A percentile compares a stretch with the other conserved stretches of the same genome.
Conservation (phyloP, 2,888 invertebrate genomes). For the Antheraea yamamai region DNA sequence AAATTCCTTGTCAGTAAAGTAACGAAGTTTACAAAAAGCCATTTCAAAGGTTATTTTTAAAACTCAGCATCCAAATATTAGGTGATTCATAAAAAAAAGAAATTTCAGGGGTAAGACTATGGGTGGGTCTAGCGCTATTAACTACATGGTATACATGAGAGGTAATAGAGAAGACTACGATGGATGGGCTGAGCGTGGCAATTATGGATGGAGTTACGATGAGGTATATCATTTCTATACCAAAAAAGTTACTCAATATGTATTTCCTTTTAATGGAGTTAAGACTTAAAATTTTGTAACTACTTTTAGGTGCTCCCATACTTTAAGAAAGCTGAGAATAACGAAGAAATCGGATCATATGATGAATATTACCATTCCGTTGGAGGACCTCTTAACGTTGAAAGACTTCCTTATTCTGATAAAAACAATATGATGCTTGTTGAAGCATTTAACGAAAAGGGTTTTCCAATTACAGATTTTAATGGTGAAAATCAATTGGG, state of each 20-base stretch:
- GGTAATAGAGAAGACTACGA: conserved; percentile 84
- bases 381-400: conserved; percentile 85
- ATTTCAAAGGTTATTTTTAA: background rate
- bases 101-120: conserved; percentile 81
- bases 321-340: conserved; percentile 86
- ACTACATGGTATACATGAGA: conserved; percentile 85
- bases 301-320: conserved; percentile 83
- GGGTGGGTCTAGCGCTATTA: conserved; percentile 86
- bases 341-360: conserved; percentile 77
- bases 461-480: conserved; percentile 81
- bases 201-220: conserved; percentile 83
- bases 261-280: background rate
- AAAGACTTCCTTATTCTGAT: conserved; percentile 85
- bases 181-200: conserved; percentile 84
- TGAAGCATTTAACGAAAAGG: conserved; percentile 83
- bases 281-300: background rate
- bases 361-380: conserved; percentile 81
- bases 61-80: background rate
- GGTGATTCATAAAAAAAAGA: background rate
- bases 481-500: conserved; percentile 83
- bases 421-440: conserved; percentile 80
- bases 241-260: background rate
- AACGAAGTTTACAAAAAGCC: background rate
- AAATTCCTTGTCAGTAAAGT: background rate
- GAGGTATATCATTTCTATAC: conserved; percentile 56